Percentiles rank a stretch among this genome's conserved stretches.
Conservation (phyloP, 1,140 invertebrate genomes). For the Melitaea cinxia region DNA sequence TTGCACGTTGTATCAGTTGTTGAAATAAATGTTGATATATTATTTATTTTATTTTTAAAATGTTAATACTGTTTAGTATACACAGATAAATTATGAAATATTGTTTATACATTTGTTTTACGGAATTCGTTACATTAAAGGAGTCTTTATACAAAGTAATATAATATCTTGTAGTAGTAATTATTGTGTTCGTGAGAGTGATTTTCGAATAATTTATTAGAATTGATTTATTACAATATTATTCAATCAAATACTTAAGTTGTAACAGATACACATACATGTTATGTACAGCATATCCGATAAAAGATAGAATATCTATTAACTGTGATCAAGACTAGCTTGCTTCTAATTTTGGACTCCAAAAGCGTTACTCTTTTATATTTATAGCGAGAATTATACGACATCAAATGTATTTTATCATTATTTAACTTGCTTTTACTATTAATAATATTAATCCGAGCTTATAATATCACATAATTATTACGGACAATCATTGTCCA, state of each 20-base stretch:
- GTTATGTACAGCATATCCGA: not conserved
- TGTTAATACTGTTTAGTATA: constrained; percentile 28
- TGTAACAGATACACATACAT: not conserved
- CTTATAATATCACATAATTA: constrained; percentile 79
- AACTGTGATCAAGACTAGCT: constrained; percentile 32
- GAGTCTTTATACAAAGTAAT: not conserved
- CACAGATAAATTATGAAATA: constrained; percentile 4
- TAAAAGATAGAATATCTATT: not conserved
- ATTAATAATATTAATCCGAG: constrained; percentile 56
- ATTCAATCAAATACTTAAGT: not conserved
- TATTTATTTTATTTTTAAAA: constrained; percentile 11
- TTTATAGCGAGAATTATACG: constrained; percentile 46
- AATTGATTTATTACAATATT: not conserved
- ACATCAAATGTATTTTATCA: constrained; percentile 70
- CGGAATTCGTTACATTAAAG: not conserved
- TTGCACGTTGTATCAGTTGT: constrained; percentile 54
- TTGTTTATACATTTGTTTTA: not conserved
- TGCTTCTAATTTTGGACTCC: constrained; percentile 24
- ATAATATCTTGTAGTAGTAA: too few relatives aligned
- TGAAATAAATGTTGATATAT: constrained; percentile 22
- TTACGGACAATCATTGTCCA: constrained; percentile 61
- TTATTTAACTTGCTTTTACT: constrained; percentile 53
- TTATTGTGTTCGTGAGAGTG: not conserved
- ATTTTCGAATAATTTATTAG: not conserved
- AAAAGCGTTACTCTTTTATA: constrained; percentile 29